Evolutionary conservation across 2,888 invertebrate genomes (phyloP).

Genomic region (Dastarcus helophoroides): DNA sequence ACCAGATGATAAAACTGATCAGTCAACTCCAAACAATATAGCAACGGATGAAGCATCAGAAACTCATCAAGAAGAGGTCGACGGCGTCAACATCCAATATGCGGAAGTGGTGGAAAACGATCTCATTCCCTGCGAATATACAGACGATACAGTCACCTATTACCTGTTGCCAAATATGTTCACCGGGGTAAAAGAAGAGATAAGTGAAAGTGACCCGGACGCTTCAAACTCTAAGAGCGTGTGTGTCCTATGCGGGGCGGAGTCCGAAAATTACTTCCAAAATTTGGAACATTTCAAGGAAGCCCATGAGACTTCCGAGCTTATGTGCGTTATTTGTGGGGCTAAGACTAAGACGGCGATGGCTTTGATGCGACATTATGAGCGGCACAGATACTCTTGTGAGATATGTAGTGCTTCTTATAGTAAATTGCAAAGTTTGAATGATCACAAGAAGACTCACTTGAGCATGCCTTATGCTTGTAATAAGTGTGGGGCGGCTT

Average conservation of each 20-base stretch:
- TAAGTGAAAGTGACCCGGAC: too few species aligned
- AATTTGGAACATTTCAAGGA: slow-evolving; percentile 9
- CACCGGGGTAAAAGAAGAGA: too few species aligned
- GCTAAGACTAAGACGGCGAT: slow-evolving; percentile 15
- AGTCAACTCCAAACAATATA: too few species aligned
- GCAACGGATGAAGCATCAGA: too few species aligned
- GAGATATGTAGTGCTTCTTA: slow-evolving; percentile 16
- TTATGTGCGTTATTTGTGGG: slow-evolving; percentile 17
- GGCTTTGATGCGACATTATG: slow-evolving; percentile 16
- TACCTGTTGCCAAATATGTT: too few species aligned
- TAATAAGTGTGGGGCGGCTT: slow-evolving; percentile 30
- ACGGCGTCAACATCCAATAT: too few species aligned
- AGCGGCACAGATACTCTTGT: slow-evolving; percentile 18
- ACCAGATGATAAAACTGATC: too few species aligned
- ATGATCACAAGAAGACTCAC: slow-evolving; percentile 10
- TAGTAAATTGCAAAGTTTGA: slow-evolving; percentile 10
- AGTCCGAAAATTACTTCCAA: slow-evolving; percentile 7
- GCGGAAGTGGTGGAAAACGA: too few species aligned
- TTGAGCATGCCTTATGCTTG: slow-evolving; percentile 24
- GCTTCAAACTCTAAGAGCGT: too few species aligned
- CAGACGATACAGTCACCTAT: too few species aligned
- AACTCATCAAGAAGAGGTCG: too few species aligned
- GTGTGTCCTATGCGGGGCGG: slow-evolving; percentile 9
- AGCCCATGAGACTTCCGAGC: slow-evolving; percentile 11
- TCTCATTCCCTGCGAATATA: too few species aligned